phyloP scores from a whole-genome alignment of 2,888 invertebrate species.

The Nephrotoma appendiculata region DNA sequence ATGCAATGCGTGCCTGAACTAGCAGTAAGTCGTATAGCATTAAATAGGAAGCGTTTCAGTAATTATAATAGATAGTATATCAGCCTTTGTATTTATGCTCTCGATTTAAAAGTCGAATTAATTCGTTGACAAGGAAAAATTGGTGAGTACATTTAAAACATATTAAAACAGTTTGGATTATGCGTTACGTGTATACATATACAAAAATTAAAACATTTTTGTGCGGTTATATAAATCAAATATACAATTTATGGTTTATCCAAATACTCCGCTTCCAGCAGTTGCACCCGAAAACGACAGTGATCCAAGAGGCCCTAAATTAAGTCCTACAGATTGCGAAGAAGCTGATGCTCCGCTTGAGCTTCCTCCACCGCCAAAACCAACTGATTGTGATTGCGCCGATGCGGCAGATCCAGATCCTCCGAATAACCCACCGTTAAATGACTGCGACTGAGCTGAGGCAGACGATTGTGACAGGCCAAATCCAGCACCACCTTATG shows the following conservation, averaged over 20 bases:
- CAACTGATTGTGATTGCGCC: not conserved
- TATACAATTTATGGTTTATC: not conserved
- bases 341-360: not conserved
- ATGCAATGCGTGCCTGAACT: too few relatives aligned
- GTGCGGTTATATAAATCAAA: not conserved
- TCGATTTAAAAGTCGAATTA: too few relatives aligned
- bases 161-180: too few relatives aligned
- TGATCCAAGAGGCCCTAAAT: not conserved
- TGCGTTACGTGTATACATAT: not conserved
- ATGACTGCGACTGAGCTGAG: not conserved
- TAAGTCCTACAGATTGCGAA: not conserved
- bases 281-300: not conserved
- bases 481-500: not conserved
- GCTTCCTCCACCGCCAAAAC: not conserved
- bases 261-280: not conserved
- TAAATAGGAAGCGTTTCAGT: too few relatives aligned
- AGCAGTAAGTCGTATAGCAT: too few relatives aligned
- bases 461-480: not conserved
- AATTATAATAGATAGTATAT: too few relatives aligned
- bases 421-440: not conserved
- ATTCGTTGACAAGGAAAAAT: too few relatives aligned
- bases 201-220: slow-evolving; percentile 3
- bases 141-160: too few relatives aligned
- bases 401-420: not conserved
- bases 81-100: too few relatives aligned